Percentiles rank a stretch among this genome's conserved stretches.
Evolutionary conservation across 2,797 vertebrate genomes (phyloP).

Genomic region (Spondyliosoma cantharus): DNA sequence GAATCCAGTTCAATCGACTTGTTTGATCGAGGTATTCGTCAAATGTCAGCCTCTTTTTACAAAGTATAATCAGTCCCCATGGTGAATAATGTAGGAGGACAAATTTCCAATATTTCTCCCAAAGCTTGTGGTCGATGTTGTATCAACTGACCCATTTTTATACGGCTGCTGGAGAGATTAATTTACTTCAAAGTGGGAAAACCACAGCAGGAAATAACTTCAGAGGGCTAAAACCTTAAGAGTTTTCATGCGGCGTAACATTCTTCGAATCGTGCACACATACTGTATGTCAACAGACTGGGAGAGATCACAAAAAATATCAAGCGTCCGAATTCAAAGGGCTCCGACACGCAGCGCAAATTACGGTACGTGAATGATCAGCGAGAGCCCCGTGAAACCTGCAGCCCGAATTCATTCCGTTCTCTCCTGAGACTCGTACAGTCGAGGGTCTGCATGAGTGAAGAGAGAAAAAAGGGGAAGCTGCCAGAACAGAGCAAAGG

Average conservation of each 20-base stretch:
- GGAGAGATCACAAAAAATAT: background rate
- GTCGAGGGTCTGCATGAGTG: slow-evolving; percentile 10
- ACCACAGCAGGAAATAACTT: slow-evolving; percentile 26
- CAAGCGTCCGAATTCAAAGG: too few relatives aligned
- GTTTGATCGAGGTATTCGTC: slow-evolving; percentile 53
- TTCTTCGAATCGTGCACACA: background rate
- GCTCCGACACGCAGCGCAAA: background rate
- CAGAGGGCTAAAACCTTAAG: slow-evolving; percentile 7
- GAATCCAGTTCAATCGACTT: slow-evolving; percentile 37
- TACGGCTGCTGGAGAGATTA: slow-evolving; percentile 29
- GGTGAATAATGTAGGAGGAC: slow-evolving; percentile 42
- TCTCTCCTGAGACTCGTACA: slow-evolving; percentile 35
- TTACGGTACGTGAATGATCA: slow-evolving; percentile 12
- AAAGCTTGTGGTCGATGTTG: slow-evolving; percentile 38
- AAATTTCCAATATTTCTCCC: slow-evolving; percentile 48
- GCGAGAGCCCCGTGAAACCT: background rate
- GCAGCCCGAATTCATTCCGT: slow-evolving; percentile 36
- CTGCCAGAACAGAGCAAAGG: slow-evolving; percentile 37
- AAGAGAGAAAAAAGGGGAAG: slow-evolving; percentile 8
- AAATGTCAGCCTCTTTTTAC: slow-evolving; percentile 47
- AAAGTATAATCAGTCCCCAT: slow-evolving; percentile 5
- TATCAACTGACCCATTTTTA: slow-evolving; percentile 59
- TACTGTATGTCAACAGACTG: background rate
- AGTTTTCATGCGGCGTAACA: background rate
- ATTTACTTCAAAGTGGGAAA: slow-evolving; percentile 53